Conservation (phyloP, 2,113 vertebrate genomes). For the Passerina amoena region DNA sequence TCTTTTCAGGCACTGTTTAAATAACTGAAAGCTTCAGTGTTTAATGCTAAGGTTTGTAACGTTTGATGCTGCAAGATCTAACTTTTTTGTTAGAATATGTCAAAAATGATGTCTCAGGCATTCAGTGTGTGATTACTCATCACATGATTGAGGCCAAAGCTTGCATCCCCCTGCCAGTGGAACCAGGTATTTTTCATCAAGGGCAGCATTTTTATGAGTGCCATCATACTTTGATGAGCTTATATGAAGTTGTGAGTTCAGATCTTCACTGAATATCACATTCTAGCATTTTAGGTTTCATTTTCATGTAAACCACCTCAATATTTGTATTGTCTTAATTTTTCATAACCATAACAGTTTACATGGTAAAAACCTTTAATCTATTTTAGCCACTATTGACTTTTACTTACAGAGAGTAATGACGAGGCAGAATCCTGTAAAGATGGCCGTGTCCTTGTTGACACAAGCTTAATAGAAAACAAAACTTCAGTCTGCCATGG, state of each 20-base stretch:
- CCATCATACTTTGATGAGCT: neutral
- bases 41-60: neutral
- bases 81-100: neutral
- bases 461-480: neutral
- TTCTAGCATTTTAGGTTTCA: neutral
- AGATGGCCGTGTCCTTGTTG: neutral
- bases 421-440: neutral
- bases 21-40: neutral
- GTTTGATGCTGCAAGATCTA: neutral
- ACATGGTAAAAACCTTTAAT: neutral
- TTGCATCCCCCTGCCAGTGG: neutral
- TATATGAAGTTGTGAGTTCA: neutral
- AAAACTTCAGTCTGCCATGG: neutral
- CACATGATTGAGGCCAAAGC: neutral
- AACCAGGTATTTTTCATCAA: neutral
- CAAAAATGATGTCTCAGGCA: neutral
- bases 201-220: neutral
- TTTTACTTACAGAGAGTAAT: neutral
- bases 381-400: neutral
- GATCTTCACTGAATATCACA: neutral
- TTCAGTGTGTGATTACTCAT: neutral
- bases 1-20: neutral
- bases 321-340: neutral
- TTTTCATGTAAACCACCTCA: neutral
- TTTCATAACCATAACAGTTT: neutral